These are phyloP conservation scores for Peucedramus taeniatus DNA, from an alignment of 2,113 vertebrate genomes.

Conservation along the genomic window DNA sequence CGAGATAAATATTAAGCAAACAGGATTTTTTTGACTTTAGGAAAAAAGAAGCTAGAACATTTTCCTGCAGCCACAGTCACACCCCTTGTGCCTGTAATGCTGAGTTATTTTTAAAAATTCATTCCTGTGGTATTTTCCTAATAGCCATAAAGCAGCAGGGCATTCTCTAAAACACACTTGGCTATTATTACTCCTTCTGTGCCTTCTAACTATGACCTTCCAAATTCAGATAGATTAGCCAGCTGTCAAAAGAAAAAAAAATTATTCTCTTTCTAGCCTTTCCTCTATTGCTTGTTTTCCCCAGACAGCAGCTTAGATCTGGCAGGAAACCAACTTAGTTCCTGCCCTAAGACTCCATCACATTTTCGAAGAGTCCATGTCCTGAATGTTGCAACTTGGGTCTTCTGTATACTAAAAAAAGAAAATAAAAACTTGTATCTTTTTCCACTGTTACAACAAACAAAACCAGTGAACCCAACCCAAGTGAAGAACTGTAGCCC, in stretches of 20 bases:
- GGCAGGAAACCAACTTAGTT: background rate
- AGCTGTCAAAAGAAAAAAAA: constrained; percentile 19
- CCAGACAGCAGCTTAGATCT: background rate
- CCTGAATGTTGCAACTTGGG: background rate
- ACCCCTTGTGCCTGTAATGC: background rate
- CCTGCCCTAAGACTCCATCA: background rate
- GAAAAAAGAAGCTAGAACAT: background rate
- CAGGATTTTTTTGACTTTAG: background rate
- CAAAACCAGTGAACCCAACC: background rate
- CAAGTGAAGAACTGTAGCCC: background rate
- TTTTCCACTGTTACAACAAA: background rate
- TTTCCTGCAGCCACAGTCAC: constrained; percentile 22
- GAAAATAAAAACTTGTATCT: background rate
- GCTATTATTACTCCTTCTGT: constrained; percentile 31
- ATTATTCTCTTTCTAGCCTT: background rate
- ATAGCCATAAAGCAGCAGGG: background rate
- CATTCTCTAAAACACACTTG: background rate
- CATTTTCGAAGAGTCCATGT: background rate
- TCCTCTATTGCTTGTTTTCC: background rate
- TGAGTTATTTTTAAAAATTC: constrained; percentile 47
- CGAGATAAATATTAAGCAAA: constrained; percentile 1
- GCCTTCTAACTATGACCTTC: constrained; percentile 12
- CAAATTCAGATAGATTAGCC: constrained; percentile 60
- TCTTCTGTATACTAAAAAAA: background rate
- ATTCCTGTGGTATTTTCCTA: constrained; percentile 56